These are phyloP conservation scores for Lacanobia oleracea DNA, from an alignment of 2,888 invertebrate genomes.

Conservation along the genomic window DNA sequence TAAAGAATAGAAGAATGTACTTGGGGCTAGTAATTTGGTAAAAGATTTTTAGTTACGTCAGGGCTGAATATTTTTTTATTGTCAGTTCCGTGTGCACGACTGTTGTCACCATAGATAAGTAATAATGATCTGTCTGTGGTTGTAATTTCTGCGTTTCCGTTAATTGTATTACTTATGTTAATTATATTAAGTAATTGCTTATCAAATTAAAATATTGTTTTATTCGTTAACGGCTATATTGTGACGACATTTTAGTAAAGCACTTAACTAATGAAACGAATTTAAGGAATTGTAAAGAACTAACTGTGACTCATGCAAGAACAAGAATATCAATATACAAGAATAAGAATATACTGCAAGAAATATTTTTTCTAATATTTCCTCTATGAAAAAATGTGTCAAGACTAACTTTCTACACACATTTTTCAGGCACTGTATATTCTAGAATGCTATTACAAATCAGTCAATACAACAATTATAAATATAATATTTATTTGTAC, in stretches of 20 bases:
- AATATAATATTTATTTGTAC: too few species aligned
- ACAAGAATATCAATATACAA: too few species aligned
- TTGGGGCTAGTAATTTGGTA: constrained; percentile 21
- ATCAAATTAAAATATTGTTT: not conserved
- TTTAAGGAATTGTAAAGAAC: not conserved
- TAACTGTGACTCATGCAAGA: not conserved
- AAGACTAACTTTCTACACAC: not conserved
- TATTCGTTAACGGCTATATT: not conserved
- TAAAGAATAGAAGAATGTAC: constrained; percentile 33
- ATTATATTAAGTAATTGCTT: not conserved
- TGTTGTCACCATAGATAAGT: not conserved
- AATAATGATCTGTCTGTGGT: too few species aligned
- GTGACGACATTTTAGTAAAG: not conserved
- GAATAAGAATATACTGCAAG: too few species aligned
- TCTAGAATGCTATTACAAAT: too few species aligned
- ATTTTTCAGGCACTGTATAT: too few species aligned
- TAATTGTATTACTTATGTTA: too few species aligned
- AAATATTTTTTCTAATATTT: not conserved
- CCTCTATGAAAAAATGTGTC: too few species aligned
- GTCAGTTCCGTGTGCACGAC: not conserved
- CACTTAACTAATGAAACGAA: not conserved
- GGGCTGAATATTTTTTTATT: constrained; percentile 21
- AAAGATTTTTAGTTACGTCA: constrained; percentile 18
- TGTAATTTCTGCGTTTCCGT: too few species aligned
- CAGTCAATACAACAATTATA: too few species aligned